Conservation (phyloP, 2,888 invertebrate species). For the Archips crataeganus region DNA sequence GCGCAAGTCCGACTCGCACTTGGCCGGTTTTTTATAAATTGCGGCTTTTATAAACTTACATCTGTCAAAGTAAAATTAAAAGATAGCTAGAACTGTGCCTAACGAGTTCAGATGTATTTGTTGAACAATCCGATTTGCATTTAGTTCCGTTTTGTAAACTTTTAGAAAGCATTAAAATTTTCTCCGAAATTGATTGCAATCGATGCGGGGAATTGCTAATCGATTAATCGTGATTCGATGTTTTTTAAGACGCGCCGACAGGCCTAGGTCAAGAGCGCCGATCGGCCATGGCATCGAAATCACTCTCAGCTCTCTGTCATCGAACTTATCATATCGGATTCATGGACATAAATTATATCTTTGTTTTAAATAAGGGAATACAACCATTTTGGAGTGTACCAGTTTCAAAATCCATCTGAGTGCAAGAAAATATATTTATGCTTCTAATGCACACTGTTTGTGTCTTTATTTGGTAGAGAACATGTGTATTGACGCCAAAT, state of each 20-base stretch:
- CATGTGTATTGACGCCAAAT: conserved; percentile 10
- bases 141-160: conserved; percentile 41
- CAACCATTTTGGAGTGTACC: neutral
- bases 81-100: too few species aligned
- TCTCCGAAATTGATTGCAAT: conserved; percentile 42
- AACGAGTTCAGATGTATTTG: too few species aligned
- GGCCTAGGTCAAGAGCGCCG: conserved; percentile 71
- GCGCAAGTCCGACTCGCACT: too few species aligned
- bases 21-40: neutral
- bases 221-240: conserved; percentile 48
- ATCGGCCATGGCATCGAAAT: conserved; percentile 69
- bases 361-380: neutral
- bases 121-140: conserved; percentile 8
- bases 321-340: conserved; percentile 56
- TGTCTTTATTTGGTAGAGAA: neutral
- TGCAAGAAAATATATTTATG: neutral
- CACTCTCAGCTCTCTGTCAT: conserved; percentile 57
- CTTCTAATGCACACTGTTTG: neutral
- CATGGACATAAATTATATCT: conserved; percentile 15
- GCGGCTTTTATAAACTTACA: too few species aligned
- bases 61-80: too few species aligned
- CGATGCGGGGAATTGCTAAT: conserved; percentile 47
- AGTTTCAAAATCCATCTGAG: neutral
- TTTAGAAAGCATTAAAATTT: conserved; percentile 53
- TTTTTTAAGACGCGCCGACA: conserved; percentile 55